Conservation (phyloP, 1,140 invertebrate species). For the Ceratosolen fusciceps region DNA sequence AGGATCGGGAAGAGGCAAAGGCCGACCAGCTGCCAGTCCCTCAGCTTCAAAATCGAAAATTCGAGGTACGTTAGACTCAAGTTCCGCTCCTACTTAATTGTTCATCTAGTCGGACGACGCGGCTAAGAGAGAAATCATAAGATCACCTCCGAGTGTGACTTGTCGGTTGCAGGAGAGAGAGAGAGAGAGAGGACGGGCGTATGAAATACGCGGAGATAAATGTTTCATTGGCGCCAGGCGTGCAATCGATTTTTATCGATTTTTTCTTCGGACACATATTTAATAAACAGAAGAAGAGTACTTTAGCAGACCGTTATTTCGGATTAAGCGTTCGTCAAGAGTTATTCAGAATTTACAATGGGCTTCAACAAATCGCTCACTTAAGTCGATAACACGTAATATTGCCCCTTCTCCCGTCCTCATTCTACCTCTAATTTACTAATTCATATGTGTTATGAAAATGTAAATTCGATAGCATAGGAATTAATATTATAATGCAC, state of each 20-base stretch:
- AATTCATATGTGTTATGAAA: background rate
- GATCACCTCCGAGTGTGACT: too few species aligned
- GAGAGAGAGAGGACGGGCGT: too few species aligned
- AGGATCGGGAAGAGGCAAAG: slow-evolving; percentile 60
- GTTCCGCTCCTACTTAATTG: background rate
- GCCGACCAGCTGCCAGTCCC: slow-evolving; percentile 43
- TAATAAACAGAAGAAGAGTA: too few species aligned
- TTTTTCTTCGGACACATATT: too few species aligned
- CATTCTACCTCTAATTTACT: background rate
- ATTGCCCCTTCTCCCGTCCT: too few species aligned
- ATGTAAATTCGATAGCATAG: background rate
- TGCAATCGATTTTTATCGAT: too few species aligned
- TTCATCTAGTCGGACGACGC: background rate
- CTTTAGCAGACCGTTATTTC: too few species aligned
- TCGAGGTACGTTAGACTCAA: slow-evolving; percentile 16
- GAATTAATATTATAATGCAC: background rate
- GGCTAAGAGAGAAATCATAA: too few species aligned
- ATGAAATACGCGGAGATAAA: background rate
- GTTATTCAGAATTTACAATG: background rate
- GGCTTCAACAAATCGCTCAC: background rate
- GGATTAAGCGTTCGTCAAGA: background rate
- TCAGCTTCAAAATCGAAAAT: slow-evolving; percentile 32
- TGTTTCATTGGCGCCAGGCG: background rate
- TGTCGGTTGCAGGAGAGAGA: too few species aligned
- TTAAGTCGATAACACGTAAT: background rate